Conservation (phyloP, 53 echinoderm and acorn worm genomes). For the Zoroaster sp. region DNA sequence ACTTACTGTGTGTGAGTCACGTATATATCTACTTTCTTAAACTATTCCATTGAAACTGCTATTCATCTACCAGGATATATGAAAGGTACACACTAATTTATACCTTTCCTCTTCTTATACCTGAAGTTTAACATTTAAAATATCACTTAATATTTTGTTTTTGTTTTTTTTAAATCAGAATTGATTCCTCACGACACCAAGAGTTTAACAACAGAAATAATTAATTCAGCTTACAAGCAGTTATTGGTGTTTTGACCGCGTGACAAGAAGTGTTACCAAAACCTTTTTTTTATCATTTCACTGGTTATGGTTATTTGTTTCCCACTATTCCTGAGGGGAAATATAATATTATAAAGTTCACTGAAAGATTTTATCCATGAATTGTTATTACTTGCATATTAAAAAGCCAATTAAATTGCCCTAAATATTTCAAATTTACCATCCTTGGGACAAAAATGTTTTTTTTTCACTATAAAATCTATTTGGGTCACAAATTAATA, state of each 20-base stretch:
- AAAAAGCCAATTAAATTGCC: neutral
- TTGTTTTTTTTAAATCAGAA: too few species aligned
- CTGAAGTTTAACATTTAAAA: neutral
- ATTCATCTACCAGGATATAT: neutral
- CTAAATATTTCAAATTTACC: neutral
- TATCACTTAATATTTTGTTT: too few species aligned
- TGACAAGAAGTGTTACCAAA: neutral
- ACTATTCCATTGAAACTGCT: neutral
- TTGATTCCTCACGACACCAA: too few species aligned
- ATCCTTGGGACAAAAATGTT: neutral
- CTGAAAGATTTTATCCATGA: neutral
- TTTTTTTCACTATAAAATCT: neutral
- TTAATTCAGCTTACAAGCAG: neutral
- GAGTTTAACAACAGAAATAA: too few species aligned
- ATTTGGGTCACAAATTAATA: neutral
- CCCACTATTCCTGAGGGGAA: neutral
- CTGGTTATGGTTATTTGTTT: neutral
- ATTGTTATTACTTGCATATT: neutral
- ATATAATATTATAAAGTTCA: neutral
- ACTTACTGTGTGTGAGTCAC: too few species aligned
- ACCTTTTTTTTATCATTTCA: neutral
- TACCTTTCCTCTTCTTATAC: neutral
- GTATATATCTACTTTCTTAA: neutral
- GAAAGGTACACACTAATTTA: neutral
- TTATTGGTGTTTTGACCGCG: neutral